These are phyloP conservation scores for Miltochrista miniata DNA, from an alignment of 2,888 invertebrate species.

Conservation along the genomic window DNA sequence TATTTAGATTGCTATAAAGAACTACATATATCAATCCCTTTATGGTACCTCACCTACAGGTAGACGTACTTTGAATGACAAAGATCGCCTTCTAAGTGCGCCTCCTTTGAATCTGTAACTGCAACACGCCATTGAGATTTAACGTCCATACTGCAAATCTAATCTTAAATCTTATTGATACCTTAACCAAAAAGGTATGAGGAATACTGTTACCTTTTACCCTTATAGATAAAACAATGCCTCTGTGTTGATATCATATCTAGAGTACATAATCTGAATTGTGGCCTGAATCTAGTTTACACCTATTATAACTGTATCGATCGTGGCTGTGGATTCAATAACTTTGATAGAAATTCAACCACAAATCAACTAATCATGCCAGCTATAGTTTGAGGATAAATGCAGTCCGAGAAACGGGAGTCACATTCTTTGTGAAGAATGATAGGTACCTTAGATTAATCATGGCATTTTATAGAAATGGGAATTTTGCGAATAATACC, in stretches of 20 bases:
- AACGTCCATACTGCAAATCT: not conserved
- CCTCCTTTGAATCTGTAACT: not conserved
- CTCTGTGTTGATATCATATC: conserved; percentile 6
- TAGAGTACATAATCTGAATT: conserved; percentile 12
- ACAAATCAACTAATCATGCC: conserved; percentile 1
- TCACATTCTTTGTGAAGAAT: not conserved
- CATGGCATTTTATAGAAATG: not conserved
- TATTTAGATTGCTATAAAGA: no score
- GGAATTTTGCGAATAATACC: not conserved
- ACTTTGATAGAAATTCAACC: conserved; percentile 14
- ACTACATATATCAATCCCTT: no score
- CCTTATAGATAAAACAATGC: conserved; percentile 10
- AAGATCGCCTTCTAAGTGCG: no score
- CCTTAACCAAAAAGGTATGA: not conserved
- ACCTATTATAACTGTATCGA: conserved; percentile 27
- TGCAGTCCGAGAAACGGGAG: not conserved
- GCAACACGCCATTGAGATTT: not conserved
- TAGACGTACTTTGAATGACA: no score
- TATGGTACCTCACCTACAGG: no score
- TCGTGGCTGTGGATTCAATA: conserved; percentile 25
- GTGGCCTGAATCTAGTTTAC: conserved; percentile 25
- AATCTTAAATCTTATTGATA: not conserved
- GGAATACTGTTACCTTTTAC: not conserved
- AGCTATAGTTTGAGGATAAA: not conserved
- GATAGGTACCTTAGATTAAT: not conserved